Evolutionary conservation across 2,888 invertebrate species (phyloP).

Genomic region (Drosophila lutescens): DNA sequence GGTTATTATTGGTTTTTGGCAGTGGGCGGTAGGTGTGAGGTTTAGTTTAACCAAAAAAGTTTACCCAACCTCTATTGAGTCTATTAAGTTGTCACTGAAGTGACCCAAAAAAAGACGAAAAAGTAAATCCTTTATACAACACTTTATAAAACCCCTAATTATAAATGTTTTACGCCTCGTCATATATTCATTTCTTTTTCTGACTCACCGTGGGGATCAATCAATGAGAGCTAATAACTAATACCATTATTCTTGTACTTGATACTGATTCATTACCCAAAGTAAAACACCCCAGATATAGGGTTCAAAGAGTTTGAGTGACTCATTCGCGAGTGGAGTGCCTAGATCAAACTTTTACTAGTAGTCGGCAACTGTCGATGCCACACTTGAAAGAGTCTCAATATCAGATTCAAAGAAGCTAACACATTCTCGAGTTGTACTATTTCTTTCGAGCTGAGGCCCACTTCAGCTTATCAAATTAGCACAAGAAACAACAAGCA

Average conservation of each 20-base stretch:
- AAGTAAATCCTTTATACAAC: not conserved
- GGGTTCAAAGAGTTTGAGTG: not conserved
- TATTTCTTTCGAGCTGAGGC: conserved; percentile 11
- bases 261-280: conserved; percentile 8
- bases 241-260: not conserved
- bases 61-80: not conserved
- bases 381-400: conserved; percentile 55
- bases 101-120: no score
- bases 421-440: conserved; percentile 17
- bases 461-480: conserved; percentile 54
- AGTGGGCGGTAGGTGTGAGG: not conserved
- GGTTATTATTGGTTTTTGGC: not conserved
- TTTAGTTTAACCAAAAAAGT: not conserved
- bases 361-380: conserved; percentile 19
- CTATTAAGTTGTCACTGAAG: conserved; percentile 1
- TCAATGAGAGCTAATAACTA: not conserved
- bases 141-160: not conserved
- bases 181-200: not conserved
- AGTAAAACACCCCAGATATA: not conserved
- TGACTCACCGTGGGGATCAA: not conserved
- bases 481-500: conserved; percentile 28
- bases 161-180: not conserved
- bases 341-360: conserved; percentile 3
- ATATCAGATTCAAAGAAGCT: conserved; percentile 14
- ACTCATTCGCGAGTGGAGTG: conserved; percentile 2